Base-by-base conservation (phyloP, 1,140 invertebrate genomes). In the Microvelia longipes region DNA sequence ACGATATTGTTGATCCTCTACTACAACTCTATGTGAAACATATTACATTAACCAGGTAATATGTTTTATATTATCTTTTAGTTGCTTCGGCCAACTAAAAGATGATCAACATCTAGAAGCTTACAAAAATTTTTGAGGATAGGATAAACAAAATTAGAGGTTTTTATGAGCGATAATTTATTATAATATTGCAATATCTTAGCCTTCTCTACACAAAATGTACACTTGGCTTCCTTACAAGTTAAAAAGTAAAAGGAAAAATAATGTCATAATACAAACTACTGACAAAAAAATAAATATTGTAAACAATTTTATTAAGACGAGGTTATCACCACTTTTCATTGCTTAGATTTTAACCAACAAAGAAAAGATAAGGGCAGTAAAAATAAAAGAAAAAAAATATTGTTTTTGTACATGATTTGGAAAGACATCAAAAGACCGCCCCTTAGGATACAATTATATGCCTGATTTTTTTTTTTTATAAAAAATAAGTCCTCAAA, bases 281-380 rank as follows among this genome's bases (percentile, higher is more conserved):
- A 70, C 64, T 72, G 68, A 72, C 71, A 72, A 72, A 72, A 72
- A 68, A n/a, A n/a, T 5, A 64, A 64, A 64, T 24, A 64, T 64
- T 64, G 62, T 64, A 14, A 24, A 68, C 63, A 70, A 70, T 70
- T 72, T n/a, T n/a, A n/a, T n/a, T 72, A 72, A 72, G 69, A 69
- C 68, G 71, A 70, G 71, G 71, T 72, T 72, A 72, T 72, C 71
- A 72, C 71, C 71, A 70, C 35, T 72, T 72, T 72, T 72, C 71
- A 72, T 72, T 72, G 71, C 71, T 72, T 72, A 68, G 61, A 70
- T 70, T 26, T 63, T 60, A 72, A 72, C 61, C 29, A 30, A 69
- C 5, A 64, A 64, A 64, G 62, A 64, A 64, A 64, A 64, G 25
- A 50, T 11, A 50, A 50, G 35, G 19, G 19, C 5, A 50, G 19